Evolutionary conservation across 2,888 invertebrate genomes (phyloP).

Genomic region (Sepioteuthis lessoniana): DNA sequence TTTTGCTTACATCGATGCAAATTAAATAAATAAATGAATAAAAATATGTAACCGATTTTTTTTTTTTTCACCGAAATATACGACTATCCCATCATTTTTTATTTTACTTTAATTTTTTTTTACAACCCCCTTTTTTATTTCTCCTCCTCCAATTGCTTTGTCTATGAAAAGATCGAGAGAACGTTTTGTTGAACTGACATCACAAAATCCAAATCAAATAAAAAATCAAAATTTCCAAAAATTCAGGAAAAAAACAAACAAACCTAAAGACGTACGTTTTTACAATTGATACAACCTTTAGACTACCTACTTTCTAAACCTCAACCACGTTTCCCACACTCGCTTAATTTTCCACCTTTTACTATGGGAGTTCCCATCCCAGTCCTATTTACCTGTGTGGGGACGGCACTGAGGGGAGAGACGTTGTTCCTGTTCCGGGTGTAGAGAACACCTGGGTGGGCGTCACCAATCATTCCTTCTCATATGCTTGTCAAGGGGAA

Average conservation of each 20-base stretch:
- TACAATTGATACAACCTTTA: not conserved
- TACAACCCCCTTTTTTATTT: not conserved
- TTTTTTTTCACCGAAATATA: not conserved
- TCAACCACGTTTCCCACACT: not conserved
- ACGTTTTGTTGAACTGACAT: not conserved
- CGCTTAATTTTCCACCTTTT: not conserved
- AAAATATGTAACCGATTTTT: too few species aligned
- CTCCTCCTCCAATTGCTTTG: not conserved
- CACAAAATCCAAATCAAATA: not conserved
- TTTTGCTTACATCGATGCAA: not conserved
- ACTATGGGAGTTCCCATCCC: conserved; percentile 33
- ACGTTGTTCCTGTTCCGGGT: conserved; percentile 19
- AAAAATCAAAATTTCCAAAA: not conserved
- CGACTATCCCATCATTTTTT: not conserved
- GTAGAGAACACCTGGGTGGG: conserved; percentile 33
- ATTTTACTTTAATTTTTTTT: not conserved
- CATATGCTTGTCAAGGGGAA: not conserved
- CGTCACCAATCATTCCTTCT: not conserved
- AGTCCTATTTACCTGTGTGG: not conserved
- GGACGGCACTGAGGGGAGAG: not conserved
- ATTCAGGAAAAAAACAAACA: not conserved
- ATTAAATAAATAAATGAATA: too few species aligned
- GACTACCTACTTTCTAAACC: conserved; percentile 1
- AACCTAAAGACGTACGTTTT: not conserved
- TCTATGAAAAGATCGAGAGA: not conserved